Evolutionary conservation across 2,888 invertebrate genomes (phyloP).

Genomic region (Eueremaeus valkanovi): DNA sequence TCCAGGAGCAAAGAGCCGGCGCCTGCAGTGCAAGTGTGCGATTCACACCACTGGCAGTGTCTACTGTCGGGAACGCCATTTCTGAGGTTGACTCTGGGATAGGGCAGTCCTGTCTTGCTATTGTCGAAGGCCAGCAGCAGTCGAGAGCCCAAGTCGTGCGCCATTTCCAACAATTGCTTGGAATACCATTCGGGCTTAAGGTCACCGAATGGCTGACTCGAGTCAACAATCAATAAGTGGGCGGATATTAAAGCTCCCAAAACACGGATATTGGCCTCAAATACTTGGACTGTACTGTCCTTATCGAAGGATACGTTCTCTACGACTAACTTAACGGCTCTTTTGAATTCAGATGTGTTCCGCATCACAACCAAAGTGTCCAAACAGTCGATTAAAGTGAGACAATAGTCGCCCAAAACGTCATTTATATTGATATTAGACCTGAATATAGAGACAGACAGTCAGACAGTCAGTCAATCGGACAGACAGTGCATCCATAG

Average conservation of each 20-base stretch:
- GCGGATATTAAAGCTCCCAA: slow-evolving; percentile 62
- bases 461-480: background rate
- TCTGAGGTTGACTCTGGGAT: slow-evolving; percentile 58
- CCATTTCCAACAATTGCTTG: slow-evolving; percentile 59
- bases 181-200: slow-evolving; percentile 56
- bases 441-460: too few species aligned
- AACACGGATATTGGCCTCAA: slow-evolving; percentile 63
- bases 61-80: slow-evolving; percentile 54
- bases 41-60: slow-evolving; percentile 52
- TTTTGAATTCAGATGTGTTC: slow-evolving; percentile 59
- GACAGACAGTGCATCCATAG: background rate
- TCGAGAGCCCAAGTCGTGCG: slow-evolving; percentile 61
- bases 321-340: slow-evolving; percentile 59
- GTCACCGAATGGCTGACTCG: slow-evolving; percentile 58
- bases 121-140: slow-evolving; percentile 61
- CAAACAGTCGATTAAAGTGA: slow-evolving; percentile 61
- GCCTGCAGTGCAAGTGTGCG: slow-evolving; percentile 63
- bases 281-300: slow-evolving; percentile 62
- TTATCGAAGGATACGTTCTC: slow-evolving; percentile 61
- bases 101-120: slow-evolving; percentile 60
- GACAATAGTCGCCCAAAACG: slow-evolving; percentile 61
- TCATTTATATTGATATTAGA: slow-evolving; percentile 65
- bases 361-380: slow-evolving; percentile 61
- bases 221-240: slow-evolving; percentile 60
- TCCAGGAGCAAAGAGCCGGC: slow-evolving; percentile 62